Conservation (phyloP, 2,888 invertebrate species). For the Julus scandinavius region DNA sequence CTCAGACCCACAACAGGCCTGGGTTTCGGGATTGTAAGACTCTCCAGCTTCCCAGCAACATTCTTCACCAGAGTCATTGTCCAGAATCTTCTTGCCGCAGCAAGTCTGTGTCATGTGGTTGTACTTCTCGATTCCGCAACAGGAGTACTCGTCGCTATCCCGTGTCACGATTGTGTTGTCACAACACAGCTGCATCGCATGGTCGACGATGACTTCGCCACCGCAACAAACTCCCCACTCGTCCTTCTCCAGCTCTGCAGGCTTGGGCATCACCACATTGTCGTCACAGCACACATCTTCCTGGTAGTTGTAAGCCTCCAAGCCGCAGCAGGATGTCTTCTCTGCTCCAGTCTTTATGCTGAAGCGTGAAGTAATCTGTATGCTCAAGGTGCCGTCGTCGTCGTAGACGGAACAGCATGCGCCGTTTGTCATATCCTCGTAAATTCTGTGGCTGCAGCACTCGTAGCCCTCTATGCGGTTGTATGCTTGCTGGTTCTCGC, state of each 20-base stretch:
- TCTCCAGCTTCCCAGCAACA: neutral
- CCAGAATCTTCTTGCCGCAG: neutral
- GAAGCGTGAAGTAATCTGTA: no score
- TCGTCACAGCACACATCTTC: slow-evolving; percentile 47
- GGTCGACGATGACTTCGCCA: neutral
- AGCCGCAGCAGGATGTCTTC: slow-evolving; percentile 31
- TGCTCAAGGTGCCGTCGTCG: neutral
- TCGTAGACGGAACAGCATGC: no score
- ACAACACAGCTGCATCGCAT: slow-evolving; percentile 3
- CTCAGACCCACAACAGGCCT: slow-evolving; percentile 7
- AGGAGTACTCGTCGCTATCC: neutral
- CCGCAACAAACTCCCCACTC: slow-evolving; percentile 1
- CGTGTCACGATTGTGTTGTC: neutral
- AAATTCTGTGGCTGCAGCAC: neutral
- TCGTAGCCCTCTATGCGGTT: neutral
- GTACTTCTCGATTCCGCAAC: neutral
- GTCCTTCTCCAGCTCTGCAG: neutral
- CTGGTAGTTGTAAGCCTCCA: neutral
- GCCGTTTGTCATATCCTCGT: neutral
- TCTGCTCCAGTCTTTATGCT: no score
- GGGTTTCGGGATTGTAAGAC: neutral
- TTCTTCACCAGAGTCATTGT: neutral
- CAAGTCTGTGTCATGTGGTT: neutral
- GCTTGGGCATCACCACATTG: neutral
- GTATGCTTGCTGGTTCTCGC: neutral